Conservation (phyloP, 2,888 invertebrate species). For the Eumacrocentrus americanus region DNA sequence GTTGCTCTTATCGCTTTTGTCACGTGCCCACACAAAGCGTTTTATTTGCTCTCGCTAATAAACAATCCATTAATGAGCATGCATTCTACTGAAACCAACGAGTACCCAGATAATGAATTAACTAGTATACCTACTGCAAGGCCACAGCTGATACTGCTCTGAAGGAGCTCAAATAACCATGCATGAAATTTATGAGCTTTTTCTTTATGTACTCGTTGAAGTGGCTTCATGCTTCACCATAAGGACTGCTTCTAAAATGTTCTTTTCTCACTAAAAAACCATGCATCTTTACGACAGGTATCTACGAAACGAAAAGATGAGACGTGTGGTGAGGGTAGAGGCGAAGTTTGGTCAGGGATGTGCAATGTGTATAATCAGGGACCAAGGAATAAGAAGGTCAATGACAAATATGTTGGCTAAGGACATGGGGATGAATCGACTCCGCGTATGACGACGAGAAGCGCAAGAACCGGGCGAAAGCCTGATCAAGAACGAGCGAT, state of each 20-base stretch:
- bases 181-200: constrained; percentile 23
- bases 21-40: constrained; percentile 37
- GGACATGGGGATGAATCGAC: constrained; percentile 51
- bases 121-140: constrained; percentile 6
- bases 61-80: constrained; percentile 19
- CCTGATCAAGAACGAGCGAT: constrained; percentile 23
- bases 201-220: constrained; percentile 25
- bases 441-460: constrained; percentile 46
- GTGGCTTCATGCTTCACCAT: constrained; percentile 31
- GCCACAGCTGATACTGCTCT: constrained; percentile 22
- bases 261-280: neutral
- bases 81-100: constrained; percentile 29
- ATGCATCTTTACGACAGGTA: constrained; percentile 36
- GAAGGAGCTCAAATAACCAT: constrained; percentile 27
- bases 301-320: constrained; percentile 48
- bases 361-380: constrained; percentile 23
- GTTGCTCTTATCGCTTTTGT: constrained; percentile 34
- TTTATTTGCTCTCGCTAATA: constrained; percentile 37
- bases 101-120: constrained; percentile 30
- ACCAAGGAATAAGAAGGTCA: constrained; percentile 19
- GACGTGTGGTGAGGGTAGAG: constrained; percentile 44
- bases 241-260: neutral
- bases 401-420: constrained; percentile 26
- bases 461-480: constrained; percentile 34
- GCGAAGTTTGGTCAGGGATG: constrained; percentile 19